Evolutionary conservation across 2,113 vertebrate species (phyloP), one percentile per base, ranked within the genome.

Genomic region (Orthonyx spaldingii): DNA sequence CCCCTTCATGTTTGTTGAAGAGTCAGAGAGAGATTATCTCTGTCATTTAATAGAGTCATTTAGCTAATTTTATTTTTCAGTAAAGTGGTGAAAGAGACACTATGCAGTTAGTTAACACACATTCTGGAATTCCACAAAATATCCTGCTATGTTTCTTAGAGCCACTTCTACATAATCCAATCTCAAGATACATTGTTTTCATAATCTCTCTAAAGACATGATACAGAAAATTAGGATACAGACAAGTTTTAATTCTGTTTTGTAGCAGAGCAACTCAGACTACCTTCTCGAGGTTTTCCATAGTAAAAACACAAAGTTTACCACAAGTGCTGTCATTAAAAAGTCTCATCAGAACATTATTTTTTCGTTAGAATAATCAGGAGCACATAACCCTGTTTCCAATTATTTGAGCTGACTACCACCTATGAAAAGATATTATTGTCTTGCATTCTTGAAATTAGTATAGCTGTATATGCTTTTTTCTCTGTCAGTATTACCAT

Each of bases 341-440:
- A 94, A 91, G 49, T 68, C 63, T 12, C 27, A 27, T 42, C 80
- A 76, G 28, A 41, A 82, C 15, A 42, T 50, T 32, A 16, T 91
- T 71, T 82, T 93, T 93, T 47, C 55, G 85, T 94, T 61, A 28
- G 57, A 87, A 39, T 75, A 65, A 76, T 61, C 56, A 88, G 61
- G 90, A 94, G 57, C 26, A 71, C 30, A 41, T 35, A 76, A 93
- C 28, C 64, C 49, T 60, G 35, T 72, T 90, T 78, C 16, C 52
- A 97, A 68, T 93, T 96, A 92, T 94, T 95, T 94, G 76, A 79
- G 79, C 41, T 77, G 65, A 91, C 33, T 85, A 61, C 33, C 93
- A 94, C 57, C 49, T 77, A 88, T 82, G 84, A 91, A 90, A 93
- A 96, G 57, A 72, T 20, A 44, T 76, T 87, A 69, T 76, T 74